Evolutionary conservation across 2,113 vertebrate genomes (phyloP).

Genomic region (Clinocottus analis): DNA sequence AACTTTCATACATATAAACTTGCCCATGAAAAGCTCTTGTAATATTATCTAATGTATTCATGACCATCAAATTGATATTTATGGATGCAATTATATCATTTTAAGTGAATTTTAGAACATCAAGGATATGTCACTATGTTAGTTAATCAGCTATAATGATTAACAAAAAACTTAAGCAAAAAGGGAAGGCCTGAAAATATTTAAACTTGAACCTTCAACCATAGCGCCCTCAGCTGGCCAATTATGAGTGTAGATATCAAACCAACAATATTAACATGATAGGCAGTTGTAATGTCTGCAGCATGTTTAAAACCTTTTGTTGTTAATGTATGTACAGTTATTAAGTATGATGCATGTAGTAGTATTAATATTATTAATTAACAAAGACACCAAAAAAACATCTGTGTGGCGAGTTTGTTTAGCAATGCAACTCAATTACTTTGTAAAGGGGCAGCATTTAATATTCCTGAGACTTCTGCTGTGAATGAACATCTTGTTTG

Average conservation of each 20-base stretch:
- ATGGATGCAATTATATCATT: not conserved
- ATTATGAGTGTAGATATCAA: not conserved
- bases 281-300: not conserved
- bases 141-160: not conserved
- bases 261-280: not conserved
- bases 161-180: not conserved
- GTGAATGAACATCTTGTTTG: not conserved
- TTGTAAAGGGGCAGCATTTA: not conserved
- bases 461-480: not conserved
- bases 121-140: not conserved
- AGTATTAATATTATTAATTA: not conserved
- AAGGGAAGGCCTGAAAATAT: not conserved
- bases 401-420: not conserved
- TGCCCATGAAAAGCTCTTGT: not conserved
- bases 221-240: slow-evolving; percentile 9
- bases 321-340: not conserved
- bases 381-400: not conserved
- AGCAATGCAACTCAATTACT: not conserved
- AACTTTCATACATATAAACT: not conserved
- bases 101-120: no score
- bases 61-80: not conserved
- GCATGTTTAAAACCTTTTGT: not conserved
- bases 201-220: not conserved
- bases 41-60: not conserved
- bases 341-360: not conserved